Base-by-base conservation (phyloP, 53 echinoderm and acorn worm species). In the Henricia sp. region DNA sequence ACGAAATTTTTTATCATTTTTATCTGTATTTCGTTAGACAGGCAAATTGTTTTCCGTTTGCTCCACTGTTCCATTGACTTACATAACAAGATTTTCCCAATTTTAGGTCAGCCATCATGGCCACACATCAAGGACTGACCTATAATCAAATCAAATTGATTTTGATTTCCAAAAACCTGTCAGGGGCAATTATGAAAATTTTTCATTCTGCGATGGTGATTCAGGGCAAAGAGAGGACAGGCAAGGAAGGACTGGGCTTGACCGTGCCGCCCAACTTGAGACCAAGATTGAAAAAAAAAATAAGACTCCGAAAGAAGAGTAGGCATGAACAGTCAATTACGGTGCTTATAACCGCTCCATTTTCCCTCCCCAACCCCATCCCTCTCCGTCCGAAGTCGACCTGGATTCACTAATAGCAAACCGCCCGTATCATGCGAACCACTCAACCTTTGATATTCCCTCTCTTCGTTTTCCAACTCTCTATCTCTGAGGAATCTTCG, bases 261-360 rank as follows among this genome's bases (percentile, higher is more conserved):
- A 63, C 80, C 48, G 80, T 34, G 46, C 28, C n/a, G 23, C 46
- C 33, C n/a, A 50, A 64, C 64, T 80, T 44, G 64, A 44, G 33
- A 11, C 63, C n/a, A 21, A 57, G 63, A 64, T 8, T 44, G 24
- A 20, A 26, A 32, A 41, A n/a, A n/a, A n/a, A n/a, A n/a, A n/a
- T n/a, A n/a, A n/a, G n/a, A n/a, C n/a, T n/a, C n/a, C n/a, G n/a
- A n/a, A n/a, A n/a, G n/a, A n/a, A n/a, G n/a, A 32, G 80, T 35
- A 32, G 34, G 64, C 80, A 28, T 44, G 80, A 46, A 43, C 42
- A 64, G 63, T 80, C 80, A 60, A 80, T 80, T 80, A 80, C 50
- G 44, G 64, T 23, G 48, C 37, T 14, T 46, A 14, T 14, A 46
- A 46, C 8, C 8, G 8, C 14, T 46, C 48, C n/a, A 19, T 19